Conservation (phyloP, 2,113 vertebrate genomes). For the Acinonyx jubatus region DNA sequence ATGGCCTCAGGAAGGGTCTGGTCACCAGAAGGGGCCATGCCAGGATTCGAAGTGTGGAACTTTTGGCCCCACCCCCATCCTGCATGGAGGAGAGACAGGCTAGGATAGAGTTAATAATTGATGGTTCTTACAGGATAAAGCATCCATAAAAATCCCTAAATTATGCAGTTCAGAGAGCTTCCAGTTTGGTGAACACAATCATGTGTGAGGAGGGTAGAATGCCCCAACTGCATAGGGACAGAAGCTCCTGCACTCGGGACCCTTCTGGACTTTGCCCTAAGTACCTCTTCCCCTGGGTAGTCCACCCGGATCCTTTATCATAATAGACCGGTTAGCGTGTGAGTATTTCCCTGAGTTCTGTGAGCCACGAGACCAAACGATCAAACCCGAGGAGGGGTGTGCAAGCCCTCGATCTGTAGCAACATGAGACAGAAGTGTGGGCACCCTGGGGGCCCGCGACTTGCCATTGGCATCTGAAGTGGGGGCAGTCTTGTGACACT, state of each 20-base stretch:
- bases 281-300: neutral
- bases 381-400: neutral
- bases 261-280: neutral
- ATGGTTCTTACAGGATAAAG: neutral
- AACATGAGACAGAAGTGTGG: neutral
- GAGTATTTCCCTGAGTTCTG: neutral
- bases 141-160: neutral
- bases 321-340: neutral
- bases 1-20: neutral
- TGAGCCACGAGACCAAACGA: neutral
- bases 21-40: neutral
- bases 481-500: neutral
- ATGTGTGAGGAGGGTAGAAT: fast-evolving
- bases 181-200: neutral
- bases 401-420: neutral
- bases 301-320: neutral
- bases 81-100: neutral
- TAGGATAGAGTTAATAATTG: neutral
- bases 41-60: neutral
- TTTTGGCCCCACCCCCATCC: neutral
- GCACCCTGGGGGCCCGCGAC: neutral
- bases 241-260: neutral
- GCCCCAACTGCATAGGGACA: neutral
- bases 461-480: neutral
- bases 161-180: neutral